Conservation (phyloP, 2,797 vertebrate genomes). For the Pseudochirops corinnae region DNA sequence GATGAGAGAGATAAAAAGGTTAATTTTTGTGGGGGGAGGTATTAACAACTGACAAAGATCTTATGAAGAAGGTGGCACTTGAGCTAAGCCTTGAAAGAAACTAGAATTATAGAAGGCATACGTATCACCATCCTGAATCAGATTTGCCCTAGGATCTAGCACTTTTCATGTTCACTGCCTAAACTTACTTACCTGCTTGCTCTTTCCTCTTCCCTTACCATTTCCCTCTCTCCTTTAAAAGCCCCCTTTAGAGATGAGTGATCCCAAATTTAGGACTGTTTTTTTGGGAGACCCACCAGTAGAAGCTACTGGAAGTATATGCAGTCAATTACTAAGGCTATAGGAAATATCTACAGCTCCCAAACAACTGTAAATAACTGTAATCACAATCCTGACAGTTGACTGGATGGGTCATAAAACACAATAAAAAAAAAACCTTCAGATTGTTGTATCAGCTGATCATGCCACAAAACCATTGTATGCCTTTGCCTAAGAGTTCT, state of each 20-base stretch:
- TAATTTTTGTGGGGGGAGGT: neutral
- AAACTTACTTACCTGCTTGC: neutral
- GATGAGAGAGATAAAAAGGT: neutral
- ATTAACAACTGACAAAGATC: neutral
- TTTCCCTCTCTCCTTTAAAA: constrained; percentile 15
- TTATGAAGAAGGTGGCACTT: too few species aligned
- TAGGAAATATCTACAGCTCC: neutral
- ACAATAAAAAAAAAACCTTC: neutral
- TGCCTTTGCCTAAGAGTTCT: neutral
- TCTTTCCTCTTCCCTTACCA: neutral
- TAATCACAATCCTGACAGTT: neutral
- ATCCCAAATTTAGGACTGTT: neutral
- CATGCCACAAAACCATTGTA: neutral
- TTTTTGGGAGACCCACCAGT: neutral
- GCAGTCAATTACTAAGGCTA: neutral
- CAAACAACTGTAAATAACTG: neutral
- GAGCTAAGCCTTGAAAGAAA: neutral
- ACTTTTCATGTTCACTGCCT: constrained; percentile 1
- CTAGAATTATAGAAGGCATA: neutral
- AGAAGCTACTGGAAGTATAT: neutral
- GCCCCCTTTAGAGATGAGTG: neutral
- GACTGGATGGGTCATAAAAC: neutral
- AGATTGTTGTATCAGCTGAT: neutral
- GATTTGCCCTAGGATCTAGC: neutral
- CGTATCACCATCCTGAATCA: neutral